Base-by-base conservation (phyloP, 1,140 invertebrate species). In the Penaeus japonicus region DNA sequence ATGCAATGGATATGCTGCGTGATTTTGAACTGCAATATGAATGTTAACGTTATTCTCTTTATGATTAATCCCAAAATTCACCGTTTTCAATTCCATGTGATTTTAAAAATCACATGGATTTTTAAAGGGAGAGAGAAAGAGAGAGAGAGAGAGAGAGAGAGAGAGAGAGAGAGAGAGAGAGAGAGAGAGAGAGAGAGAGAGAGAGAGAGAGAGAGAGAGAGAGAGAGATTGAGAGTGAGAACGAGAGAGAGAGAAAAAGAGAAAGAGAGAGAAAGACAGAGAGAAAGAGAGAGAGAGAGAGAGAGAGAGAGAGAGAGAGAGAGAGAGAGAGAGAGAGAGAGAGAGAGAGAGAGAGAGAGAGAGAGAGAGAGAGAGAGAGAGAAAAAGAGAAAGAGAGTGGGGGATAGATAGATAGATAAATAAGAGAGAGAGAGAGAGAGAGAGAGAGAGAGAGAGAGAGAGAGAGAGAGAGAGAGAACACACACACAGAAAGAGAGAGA, bases 311-410 rank as follows among this genome's bases (percentile, higher is more conserved):
- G 5, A 78, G 27, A 78, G 4, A 30, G 59, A 62, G 24, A 22
- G 24, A 22, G 12, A 62, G 59, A 12, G 59, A 62, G 59, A 62
- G 59, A 62, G 59, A 62, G 59, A 62, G 59, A 62, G 12, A 62
- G 59, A 62, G 59, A 62, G 59, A 62, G 59, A 62, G 2, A 62
- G 2, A 62, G 59, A 62, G 12, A 62, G 73, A 77, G 73, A 77
- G 73, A 77, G 73, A 77, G 73, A 77, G 73, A 77, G 77, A 79
- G 77, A 79, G 77, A 79, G 77, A 79, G 77, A 79, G 77, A 35
- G 77, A 79, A 47, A 79, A 5, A 79, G 10, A 30, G 77, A 39
- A 7, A 39, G 35, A 39, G 20, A 47, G 18, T 2, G 77, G 39
- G 12, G 39, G 3, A 35, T 22, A 79, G 3, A 47, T 20, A 47